These are phyloP conservation scores for Papilio protenor DNA, from an alignment of 2,888 invertebrate species.

Conservation along the genomic window DNA sequence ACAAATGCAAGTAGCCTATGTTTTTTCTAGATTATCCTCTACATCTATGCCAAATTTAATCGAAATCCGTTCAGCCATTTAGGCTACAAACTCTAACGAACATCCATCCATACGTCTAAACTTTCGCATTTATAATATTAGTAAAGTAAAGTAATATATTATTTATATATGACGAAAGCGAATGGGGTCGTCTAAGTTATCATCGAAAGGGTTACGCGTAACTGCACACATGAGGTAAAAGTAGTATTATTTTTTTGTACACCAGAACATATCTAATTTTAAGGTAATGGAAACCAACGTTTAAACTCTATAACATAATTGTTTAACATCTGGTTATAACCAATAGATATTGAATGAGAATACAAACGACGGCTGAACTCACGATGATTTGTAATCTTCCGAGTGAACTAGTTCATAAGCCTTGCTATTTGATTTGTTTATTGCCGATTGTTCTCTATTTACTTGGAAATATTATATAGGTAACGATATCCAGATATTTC, in stretches of 20 bases:
- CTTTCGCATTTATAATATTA: too few species aligned
- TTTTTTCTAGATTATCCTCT: too few species aligned
- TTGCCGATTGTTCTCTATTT: conserved; percentile 13
- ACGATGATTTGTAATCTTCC: conserved; percentile 10
- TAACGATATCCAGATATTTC: neutral
- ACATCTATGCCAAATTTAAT: too few species aligned
- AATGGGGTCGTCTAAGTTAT: too few species aligned
- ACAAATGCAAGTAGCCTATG: too few species aligned
- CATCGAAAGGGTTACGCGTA: too few species aligned
- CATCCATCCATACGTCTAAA: too few species aligned
- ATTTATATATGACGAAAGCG: neutral
- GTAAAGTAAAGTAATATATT: too few species aligned
- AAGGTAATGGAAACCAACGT: neutral
- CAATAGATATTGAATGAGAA: neutral
- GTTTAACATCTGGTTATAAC: neutral
- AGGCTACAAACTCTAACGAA: too few species aligned
- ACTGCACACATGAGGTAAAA: too few species aligned
- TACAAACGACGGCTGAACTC: conserved; percentile 15
- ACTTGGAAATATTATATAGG: neutral
- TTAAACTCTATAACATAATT: neutral
- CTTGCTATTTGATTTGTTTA: conserved; percentile 11
- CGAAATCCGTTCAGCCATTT: too few species aligned
- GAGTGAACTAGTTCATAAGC: conserved; percentile 15
- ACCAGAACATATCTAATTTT: neutral
- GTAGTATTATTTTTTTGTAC: neutral